Conservation (phyloP, 2,888 invertebrate species). For the Phortica okadai region DNA sequence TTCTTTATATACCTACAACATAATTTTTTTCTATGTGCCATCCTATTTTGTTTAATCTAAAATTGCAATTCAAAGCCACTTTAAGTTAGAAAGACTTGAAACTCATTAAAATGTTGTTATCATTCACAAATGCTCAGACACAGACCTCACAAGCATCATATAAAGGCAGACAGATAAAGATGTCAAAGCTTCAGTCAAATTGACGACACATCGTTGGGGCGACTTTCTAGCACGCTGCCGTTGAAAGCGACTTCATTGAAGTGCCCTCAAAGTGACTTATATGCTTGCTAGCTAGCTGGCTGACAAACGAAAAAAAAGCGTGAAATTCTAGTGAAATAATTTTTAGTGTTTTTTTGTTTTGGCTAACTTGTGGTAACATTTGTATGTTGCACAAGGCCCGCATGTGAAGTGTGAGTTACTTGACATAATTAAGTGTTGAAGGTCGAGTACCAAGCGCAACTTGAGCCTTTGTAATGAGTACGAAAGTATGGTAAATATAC, state of each 20-base stretch:
- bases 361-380: too few species aligned
- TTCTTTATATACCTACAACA: too few species aligned
- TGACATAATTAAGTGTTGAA: neutral
- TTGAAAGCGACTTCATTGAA: neutral
- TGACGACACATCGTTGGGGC: neutral
- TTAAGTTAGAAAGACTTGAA: neutral
- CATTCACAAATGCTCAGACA: neutral
- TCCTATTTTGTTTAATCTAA: neutral
- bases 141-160: neutral
- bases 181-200: neutral
- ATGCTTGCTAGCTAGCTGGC: neutral
- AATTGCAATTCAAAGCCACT: too few species aligned
- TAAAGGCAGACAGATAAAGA: neutral
- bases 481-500: neutral
- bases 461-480: neutral
- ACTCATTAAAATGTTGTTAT: neutral
- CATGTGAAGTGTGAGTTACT: neutral
- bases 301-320: neutral
- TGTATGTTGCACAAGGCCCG: neutral
- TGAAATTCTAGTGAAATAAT: neutral
- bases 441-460: neutral
- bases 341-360: neutral
- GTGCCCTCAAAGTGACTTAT: neutral
- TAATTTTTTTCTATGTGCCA: neutral
- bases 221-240: too few species aligned